Evolutionary conservation across 2,113 vertebrate species (phyloP), one percentile per base, ranked within the genome.

Genomic region (Nerophis ophidion): DNA sequence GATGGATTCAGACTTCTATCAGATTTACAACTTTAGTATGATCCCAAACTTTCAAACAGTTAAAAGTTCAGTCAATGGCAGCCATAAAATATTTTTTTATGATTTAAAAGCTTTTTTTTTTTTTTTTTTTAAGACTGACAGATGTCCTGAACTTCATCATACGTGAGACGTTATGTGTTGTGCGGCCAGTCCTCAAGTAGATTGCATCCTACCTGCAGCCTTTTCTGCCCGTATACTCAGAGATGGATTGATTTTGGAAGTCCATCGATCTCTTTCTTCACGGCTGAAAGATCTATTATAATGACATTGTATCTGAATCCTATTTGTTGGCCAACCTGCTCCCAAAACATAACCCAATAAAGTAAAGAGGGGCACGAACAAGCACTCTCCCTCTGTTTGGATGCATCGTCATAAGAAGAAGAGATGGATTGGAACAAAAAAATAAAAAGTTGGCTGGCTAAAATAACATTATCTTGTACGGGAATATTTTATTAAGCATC

Each of bases 221-320:
- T 61, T 53, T 26, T 66, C 36, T 6, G 50, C 58, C 36, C 5
- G 8, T 26, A 57, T 26, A 57, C 33, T 65, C 58, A 79, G 9
- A 19, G 26, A 60, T 67, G 60, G 78, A 86, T 80, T 80, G 81
- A 82, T 84, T 80, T 78, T 84, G 81, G 81, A 86, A 82, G 65
- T 49, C 58, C 11, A 86, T 86, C 48, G 80, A 86, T 81, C 72
- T 4, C 64, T 68, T 84, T 78, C 66, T 82, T 82, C 64, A 63
- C 56, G 15, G 72, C 64, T 46, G 46, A 67, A 71, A 71, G 77
- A 86, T 86, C 84, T 70, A 81, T 86, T 76, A 71, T 86, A 86
- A 86, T 80, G 68, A 79, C 84, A 83, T 86, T 86, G 74, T 59
- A 79, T 86, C 71, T 74, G 74, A 86, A 86, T 86, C 79, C 68